These are phyloP conservation scores for Kryptolebias marmoratus DNA, from an alignment of 2,113 vertebrate genomes.

Conservation along the genomic window DNA sequence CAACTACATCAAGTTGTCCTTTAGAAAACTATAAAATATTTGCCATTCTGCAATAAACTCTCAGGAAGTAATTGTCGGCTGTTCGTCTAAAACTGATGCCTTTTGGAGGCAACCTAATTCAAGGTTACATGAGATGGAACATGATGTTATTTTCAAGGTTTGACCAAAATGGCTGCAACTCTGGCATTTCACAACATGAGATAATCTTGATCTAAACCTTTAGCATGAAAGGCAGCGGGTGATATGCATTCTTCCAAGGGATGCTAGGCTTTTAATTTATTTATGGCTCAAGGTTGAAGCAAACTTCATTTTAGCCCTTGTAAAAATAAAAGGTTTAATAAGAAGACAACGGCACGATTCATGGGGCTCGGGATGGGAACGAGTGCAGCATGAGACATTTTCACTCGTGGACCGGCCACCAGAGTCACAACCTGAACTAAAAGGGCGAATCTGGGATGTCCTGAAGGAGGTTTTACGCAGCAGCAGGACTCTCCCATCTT, in stretches of 20 bases:
- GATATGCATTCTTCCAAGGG: not conserved
- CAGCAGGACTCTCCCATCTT: not conserved
- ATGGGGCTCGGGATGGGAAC: not conserved
- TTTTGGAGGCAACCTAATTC: too few relatives aligned
- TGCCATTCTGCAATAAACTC: not conserved
- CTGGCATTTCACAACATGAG: too few relatives aligned
- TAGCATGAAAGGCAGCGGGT: too few relatives aligned
- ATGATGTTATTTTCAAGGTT: too few relatives aligned
- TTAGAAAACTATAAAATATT: not conserved
- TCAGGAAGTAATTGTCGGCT: not conserved
- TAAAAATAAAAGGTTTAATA: constrained; percentile 22
- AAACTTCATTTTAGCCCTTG: constrained; percentile 35
- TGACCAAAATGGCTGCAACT: too few relatives aligned
- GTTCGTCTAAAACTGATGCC: too few relatives aligned
- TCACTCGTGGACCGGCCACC: not conserved
- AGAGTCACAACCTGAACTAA: not conserved
- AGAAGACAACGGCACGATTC: not conserved
- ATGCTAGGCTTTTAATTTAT: constrained; percentile 55
- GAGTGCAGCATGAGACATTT: not conserved
- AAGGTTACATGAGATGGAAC: not conserved
- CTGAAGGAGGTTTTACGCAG: not conserved
- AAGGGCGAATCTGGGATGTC: not conserved
- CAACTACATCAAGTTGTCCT: not conserved
- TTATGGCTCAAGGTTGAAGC: constrained; percentile 51
- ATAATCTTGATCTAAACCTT: too few relatives aligned